Percentiles rank a stretch among this genome's conserved stretches.
phyloP scores from a whole-genome alignment of 2,888 invertebrate genomes.

The Orthosia cruda region DNA sequence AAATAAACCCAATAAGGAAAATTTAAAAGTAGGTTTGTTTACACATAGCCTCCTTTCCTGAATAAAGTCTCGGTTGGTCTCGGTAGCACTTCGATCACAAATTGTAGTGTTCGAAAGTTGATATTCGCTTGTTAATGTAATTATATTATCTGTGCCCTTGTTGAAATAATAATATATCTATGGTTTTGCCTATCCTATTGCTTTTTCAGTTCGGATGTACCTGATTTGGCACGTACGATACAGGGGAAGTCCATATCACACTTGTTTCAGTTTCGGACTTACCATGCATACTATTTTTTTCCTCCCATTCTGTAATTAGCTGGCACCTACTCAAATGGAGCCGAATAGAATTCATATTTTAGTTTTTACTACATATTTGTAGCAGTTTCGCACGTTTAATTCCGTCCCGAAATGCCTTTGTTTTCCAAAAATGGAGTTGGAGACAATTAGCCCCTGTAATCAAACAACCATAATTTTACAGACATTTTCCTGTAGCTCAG shows the following conservation, averaged over 20 bases:
- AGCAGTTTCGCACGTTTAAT: background rate
- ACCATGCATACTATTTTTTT: background rate
- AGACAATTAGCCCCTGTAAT: background rate
- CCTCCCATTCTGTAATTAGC: constrained; percentile 25
- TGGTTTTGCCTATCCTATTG: background rate
- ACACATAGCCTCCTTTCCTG: background rate
- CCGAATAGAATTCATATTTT: background rate
- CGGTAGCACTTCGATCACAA: background rate
- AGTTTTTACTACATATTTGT: too few relatives aligned
- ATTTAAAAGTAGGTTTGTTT: too few relatives aligned
- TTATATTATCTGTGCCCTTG: too few relatives aligned
- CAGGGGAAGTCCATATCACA: constrained; percentile 21
- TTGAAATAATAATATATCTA: background rate
- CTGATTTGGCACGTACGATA: constrained; percentile 15
- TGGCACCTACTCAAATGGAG: too few relatives aligned
- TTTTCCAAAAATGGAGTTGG: background rate
- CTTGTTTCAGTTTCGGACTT: background rate
- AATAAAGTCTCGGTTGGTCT: too few relatives aligned
- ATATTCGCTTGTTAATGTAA: too few relatives aligned
- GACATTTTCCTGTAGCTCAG: constrained; percentile 39
- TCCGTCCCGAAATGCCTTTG: background rate
- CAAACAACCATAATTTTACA: background rate
- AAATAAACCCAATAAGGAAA: too few relatives aligned
- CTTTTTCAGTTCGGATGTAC: constrained; percentile 9
- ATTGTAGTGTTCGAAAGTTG: background rate